These are phyloP conservation scores for Rynchops niger DNA, from an alignment of 2,113 vertebrate genomes.

Conservation along the genomic window DNA sequence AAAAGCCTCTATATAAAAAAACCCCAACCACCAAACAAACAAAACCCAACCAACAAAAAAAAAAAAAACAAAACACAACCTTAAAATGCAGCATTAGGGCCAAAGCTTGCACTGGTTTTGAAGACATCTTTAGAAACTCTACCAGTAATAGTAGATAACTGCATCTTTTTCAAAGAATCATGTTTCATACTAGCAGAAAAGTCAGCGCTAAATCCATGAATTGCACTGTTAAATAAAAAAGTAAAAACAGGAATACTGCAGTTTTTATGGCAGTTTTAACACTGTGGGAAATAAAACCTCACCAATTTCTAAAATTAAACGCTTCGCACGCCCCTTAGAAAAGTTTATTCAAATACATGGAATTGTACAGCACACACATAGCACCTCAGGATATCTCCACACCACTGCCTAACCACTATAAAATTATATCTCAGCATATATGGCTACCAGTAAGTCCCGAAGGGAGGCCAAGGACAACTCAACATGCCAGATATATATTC, in stretches of 20 bases:
- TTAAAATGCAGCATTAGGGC: neutral
- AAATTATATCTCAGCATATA: neutral
- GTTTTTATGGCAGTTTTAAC: neutral
- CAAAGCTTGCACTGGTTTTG: neutral
- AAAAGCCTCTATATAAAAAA: neutral
- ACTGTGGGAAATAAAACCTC: neutral
- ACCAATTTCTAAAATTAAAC: neutral
- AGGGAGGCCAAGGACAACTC: neutral
- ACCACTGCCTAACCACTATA: neutral
- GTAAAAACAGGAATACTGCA: neutral
- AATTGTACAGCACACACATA: neutral
- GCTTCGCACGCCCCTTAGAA: neutral
- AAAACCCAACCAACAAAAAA: neutral
- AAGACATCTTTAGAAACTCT: neutral
- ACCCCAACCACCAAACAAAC: no score
- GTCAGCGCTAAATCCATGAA: neutral
- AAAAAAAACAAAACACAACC: neutral
- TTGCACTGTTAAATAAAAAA: neutral
- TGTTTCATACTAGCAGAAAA: neutral
- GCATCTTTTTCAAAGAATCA: neutral
- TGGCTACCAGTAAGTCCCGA: neutral
- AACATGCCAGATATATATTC: neutral
- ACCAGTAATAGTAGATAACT: neutral
- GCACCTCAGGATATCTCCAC: neutral
- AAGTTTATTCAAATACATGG: neutral